Evolutionary conservation across 1,140 invertebrate genomes (phyloP).

Genomic region (Hycleus phaleratus): DNA sequence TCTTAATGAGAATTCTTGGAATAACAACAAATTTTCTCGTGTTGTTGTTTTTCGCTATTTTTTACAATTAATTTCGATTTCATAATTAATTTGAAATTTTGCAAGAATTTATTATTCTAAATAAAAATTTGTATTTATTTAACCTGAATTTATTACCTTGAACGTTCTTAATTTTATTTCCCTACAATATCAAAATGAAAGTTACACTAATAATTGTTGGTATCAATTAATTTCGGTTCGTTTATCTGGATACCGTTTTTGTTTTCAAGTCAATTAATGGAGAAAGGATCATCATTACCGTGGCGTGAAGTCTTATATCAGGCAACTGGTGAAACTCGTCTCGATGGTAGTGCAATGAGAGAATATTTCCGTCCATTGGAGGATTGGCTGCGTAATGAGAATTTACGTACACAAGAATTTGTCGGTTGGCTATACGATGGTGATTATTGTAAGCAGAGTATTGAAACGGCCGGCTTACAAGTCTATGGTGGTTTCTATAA

Average conservation of each 20-base stretch:
- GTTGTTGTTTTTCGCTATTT: neutral
- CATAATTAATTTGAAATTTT: neutral
- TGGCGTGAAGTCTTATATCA: constrained; percentile 79
- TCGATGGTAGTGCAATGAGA: constrained; percentile 76
- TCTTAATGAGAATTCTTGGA: too few species aligned
- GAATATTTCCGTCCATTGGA: constrained; percentile 90
- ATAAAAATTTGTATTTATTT: neutral
- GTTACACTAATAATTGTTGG: too few species aligned
- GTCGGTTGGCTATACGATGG: constrained; percentile 81
- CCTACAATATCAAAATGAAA: too few species aligned
- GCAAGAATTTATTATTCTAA: neutral
- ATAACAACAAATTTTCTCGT: too few species aligned
- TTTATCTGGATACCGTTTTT: neutral
- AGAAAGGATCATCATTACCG: constrained; percentile 72
- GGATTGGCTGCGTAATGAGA: constrained; percentile 80
- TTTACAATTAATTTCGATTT: neutral
- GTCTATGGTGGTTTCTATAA: constrained; percentile 64
- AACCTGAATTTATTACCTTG: too few species aligned
- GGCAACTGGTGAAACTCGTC: constrained; percentile 65
- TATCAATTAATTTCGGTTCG: too few species aligned
- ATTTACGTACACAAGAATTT: constrained; percentile 67
- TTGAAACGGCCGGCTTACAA: constrained; percentile 74
- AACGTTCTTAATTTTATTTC: too few species aligned
- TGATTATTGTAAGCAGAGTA: constrained; percentile 78
- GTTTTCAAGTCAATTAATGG: constrained; percentile 66